A percentile compares a stretch with the other conserved stretches of the same genome.
Conservation (phyloP, 2,888 invertebrate species). For the Mesodorylaimus sp. region DNA sequence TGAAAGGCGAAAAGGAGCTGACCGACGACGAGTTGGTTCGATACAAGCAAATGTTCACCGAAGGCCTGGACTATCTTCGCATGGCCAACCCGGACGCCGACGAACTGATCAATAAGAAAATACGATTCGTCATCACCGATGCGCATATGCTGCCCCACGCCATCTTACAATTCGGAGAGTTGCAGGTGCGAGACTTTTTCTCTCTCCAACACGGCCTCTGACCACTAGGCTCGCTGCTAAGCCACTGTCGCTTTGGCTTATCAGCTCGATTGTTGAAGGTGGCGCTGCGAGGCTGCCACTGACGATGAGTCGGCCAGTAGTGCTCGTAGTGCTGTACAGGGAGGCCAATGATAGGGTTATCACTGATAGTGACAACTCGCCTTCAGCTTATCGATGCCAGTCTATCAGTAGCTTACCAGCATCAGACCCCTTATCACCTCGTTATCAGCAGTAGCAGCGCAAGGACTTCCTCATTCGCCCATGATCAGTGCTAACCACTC, state of each 20-base stretch:
- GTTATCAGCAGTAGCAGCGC: too few relatives aligned
- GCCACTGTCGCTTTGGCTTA: neutral
- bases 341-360: neutral
- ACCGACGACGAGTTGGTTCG: conserved; percentile 74
- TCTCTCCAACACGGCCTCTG: neutral
- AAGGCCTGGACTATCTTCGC: conserved; percentile 76
- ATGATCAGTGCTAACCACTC: too few relatives aligned
- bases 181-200: conserved; percentile 53
- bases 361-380: neutral
- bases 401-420: neutral
- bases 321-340: neutral
- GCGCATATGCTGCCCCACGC: conserved; percentile 59
- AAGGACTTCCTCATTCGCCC: too few relatives aligned
- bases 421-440: too few relatives aligned
- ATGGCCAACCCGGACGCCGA: conserved; percentile 75
- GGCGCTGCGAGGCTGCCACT: neutral
- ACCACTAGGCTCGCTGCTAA: neutral
- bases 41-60: conserved; percentile 81
- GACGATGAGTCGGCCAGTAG: neutral
- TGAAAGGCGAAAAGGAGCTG: conserved; percentile 22
- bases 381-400: neutral
- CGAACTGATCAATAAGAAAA: conserved; percentile 26
- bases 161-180: conserved; percentile 69
- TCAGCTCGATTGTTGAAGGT: neutral
- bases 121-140: conserved; percentile 60